Evolutionary conservation across 2,797 vertebrate species (phyloP).

Genomic region (Kryptolebias ocellatus): DNA sequence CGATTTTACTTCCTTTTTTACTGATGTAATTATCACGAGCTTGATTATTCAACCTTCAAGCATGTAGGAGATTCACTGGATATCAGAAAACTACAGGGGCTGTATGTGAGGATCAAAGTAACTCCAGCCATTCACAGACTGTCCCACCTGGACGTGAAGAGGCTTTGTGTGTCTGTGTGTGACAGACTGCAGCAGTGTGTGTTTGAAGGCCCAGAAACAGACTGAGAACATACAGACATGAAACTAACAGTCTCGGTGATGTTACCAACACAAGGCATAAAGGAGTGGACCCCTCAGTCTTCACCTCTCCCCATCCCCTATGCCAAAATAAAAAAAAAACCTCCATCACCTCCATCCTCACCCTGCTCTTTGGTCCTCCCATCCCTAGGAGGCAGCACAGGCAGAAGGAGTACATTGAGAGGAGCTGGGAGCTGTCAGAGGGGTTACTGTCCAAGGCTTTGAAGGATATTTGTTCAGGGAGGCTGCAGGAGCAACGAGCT

Average conservation of each 20-base stretch:
- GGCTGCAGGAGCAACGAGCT: conserved; percentile 97
- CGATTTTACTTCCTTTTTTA: conserved; percentile 59
- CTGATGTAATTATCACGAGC: conserved; percentile 63
- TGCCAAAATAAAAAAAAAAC: conserved; percentile 91
- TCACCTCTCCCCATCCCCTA: conserved; percentile 84
- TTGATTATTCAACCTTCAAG: conserved; percentile 69
- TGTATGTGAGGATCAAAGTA: conserved; percentile 70
- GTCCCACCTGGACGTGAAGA: conserved; percentile 82
- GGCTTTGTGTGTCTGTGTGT: conserved; percentile 68
- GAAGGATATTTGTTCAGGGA: conserved; percentile 99
- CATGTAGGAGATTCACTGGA: conserved; percentile 73
- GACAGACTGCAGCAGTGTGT: conserved; percentile 58
- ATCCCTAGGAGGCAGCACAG: conserved; percentile 92
- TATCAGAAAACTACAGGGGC: conserved; percentile 71
- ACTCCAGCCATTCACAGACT: conserved; percentile 80
- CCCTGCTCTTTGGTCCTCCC: conserved; percentile 85
- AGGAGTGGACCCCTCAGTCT: conserved; percentile 98
- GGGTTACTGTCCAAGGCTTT: conserved; percentile 99
- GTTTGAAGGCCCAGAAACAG: conserved; percentile 85
- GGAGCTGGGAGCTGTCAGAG: conserved; percentile 99
- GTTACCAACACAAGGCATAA: conserved; percentile 99
- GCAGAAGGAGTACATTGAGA: conserved; percentile 98
- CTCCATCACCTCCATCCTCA: conserved; percentile 81
- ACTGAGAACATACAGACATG: conserved; percentile 76
- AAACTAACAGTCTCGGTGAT: conserved; percentile 91